Conservation (phyloP, 2,888 invertebrate genomes). For the Parascotia fuliginaria region DNA sequence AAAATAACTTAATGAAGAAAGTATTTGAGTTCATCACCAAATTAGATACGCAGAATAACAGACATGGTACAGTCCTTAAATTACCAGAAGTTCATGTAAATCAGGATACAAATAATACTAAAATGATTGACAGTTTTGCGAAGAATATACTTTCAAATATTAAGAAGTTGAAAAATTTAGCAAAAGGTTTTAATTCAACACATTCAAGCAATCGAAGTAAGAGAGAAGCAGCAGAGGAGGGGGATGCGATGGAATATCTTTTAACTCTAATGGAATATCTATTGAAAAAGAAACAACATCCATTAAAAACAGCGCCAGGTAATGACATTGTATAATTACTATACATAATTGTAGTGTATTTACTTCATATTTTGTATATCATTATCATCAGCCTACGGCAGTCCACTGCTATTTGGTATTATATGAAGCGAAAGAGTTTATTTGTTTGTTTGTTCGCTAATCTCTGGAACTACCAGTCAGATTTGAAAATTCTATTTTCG, state of each 20-base stretch:
- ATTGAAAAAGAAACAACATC: slow-evolving; percentile 63
- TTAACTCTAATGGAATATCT: slow-evolving; percentile 72
- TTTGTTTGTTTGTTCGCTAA: too few relatives aligned
- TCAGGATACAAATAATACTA: slow-evolving; percentile 31
- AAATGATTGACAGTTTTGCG: slow-evolving; percentile 55
- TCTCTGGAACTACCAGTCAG: too few relatives aligned
- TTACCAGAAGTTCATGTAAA: slow-evolving; percentile 4
- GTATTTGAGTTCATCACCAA: slow-evolving; percentile 58
- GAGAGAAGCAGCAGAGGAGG: slow-evolving; percentile 53
- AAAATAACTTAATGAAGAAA: slow-evolving; percentile 64
- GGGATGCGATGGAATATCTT: slow-evolving; percentile 65
- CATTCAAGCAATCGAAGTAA: slow-evolving; percentile 44
- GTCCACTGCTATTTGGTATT: too few relatives aligned
- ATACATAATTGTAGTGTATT: not conserved
- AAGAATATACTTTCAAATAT: slow-evolving; percentile 66
- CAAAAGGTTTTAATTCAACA: slow-evolving; percentile 48
- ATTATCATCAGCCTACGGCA: too few relatives aligned
- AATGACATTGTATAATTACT: slow-evolving; percentile 11
- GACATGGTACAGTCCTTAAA: not conserved
- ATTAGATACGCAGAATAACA: not conserved
- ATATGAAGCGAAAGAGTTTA: too few relatives aligned
- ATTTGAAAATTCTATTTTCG: too few relatives aligned
- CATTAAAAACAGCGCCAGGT: slow-evolving; percentile 60
- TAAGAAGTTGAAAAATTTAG: slow-evolving; percentile 62
- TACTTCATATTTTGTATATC: too few relatives aligned